A percentile compares a stretch with the other conserved stretches of the same genome.
Conservation (phyloP, 2,113 vertebrate species). For the Ageneiosus marmoratus region DNA sequence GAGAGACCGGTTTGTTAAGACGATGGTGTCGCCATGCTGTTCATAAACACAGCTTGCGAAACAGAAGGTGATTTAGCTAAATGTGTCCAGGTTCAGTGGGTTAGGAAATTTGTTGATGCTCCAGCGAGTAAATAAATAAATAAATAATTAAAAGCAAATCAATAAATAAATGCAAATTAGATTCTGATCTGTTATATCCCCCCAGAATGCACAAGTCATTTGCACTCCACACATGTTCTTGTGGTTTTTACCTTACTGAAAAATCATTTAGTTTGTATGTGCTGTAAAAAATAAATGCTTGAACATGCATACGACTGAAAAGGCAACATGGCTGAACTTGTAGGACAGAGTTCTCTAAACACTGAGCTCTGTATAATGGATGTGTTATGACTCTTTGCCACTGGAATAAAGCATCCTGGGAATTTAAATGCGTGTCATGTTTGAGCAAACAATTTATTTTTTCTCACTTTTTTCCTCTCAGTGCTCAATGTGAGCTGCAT, state of each 20-base stretch:
- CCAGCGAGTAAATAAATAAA: slow-evolving; percentile 30
- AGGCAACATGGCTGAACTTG: background rate
- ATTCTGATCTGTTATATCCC: background rate
- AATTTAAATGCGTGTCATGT: slow-evolving; percentile 44
- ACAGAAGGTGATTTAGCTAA: slow-evolving; percentile 55
- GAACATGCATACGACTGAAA: background rate
- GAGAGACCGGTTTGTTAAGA: slow-evolving; percentile 25
- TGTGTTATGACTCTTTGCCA: slow-evolving; percentile 29
- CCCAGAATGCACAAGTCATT: background rate
- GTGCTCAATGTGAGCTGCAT: slow-evolving; percentile 29
- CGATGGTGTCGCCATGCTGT: background rate
- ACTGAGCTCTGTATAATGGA: slow-evolving; percentile 8
- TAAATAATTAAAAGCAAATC: slow-evolving; percentile 1
- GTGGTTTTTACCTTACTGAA: background rate
- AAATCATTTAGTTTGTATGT: background rate
- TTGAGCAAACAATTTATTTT: slow-evolving; percentile 41
- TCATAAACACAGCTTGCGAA: slow-evolving; percentile 51
- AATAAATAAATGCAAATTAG: slow-evolving; percentile 33
- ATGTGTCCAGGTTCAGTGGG: slow-evolving; percentile 50
- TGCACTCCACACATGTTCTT: background rate
- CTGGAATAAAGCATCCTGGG: slow-evolving; percentile 18
- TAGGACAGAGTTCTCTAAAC: slow-evolving; percentile 5
- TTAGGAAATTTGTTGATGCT: slow-evolving; percentile 46
- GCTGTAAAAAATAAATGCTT: background rate
- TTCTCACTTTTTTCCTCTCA: background rate